These are phyloP conservation scores for Odocoileus virginianus DNA, from an alignment of 2,113 vertebrate species.

Conservation along the genomic window DNA sequence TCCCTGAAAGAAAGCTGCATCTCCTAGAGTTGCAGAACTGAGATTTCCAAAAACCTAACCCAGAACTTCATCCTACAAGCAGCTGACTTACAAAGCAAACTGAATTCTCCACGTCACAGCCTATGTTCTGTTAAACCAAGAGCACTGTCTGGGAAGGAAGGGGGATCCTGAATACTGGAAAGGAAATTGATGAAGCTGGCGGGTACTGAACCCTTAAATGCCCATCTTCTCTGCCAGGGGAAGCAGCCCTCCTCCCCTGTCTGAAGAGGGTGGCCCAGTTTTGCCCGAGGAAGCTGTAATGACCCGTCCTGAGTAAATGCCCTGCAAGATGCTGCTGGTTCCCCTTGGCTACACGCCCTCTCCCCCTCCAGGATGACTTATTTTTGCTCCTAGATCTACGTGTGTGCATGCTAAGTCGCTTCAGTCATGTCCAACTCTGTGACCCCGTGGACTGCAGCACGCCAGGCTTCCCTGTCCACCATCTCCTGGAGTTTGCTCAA, in stretches of 20 bases:
- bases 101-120: not conserved
- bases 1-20: not conserved
- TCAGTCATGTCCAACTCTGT: not conserved
- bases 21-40: not conserved
- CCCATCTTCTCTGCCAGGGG: not conserved
- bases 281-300: not conserved
- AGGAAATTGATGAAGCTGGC: not conserved
- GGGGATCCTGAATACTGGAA: not conserved
- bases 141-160: not conserved
- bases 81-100: not conserved
- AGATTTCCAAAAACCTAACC: not conserved
- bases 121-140: not conserved
- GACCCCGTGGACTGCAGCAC: not conserved
- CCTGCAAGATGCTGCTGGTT: not conserved
- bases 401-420: not conserved
- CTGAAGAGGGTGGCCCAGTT: not conserved
- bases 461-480: not conserved
- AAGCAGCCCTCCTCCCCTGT: not conserved
- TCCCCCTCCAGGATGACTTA: not conserved
- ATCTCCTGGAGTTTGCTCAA: not conserved
- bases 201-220: not conserved
- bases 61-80: not conserved
- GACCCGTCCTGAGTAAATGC: not conserved
- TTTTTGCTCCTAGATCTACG: not conserved
- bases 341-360: not conserved